Conservation (phyloP, 2,797 vertebrate genomes). For the Neopelma chrysocephalum region DNA sequence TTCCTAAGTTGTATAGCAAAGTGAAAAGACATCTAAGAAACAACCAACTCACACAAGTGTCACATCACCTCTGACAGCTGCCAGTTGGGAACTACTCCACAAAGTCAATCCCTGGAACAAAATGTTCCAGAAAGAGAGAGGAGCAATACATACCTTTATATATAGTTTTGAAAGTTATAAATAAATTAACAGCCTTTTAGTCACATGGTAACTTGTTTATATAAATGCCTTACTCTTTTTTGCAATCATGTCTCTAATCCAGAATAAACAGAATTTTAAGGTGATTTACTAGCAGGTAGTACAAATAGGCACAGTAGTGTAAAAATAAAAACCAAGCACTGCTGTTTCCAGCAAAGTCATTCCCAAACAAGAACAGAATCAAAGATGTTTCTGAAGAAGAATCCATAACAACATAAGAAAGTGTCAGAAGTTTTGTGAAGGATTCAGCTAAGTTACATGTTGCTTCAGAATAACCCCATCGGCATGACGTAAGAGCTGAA, state of each 20-base stretch:
- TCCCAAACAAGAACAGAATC: neutral
- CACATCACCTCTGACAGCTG: neutral
- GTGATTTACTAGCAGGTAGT: neutral
- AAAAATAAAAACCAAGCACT: neutral
- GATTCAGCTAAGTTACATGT: neutral
- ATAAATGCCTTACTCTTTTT: neutral
- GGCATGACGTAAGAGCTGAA: neutral
- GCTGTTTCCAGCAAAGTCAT: neutral
- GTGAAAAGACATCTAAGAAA: neutral
- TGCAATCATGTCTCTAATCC: neutral
- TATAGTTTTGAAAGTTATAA: conserved; percentile 25
- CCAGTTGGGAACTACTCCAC: neutral
- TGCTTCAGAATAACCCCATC: neutral
- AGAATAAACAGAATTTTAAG: neutral
- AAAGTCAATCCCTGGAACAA: conserved; percentile 1
- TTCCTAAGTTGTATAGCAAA: neutral
- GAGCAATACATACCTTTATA: neutral
- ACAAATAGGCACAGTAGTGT: neutral
- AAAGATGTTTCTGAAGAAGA: neutral
- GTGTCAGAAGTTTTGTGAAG: neutral
- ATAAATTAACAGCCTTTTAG: neutral
- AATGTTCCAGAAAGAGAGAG: conserved; percentile 13
- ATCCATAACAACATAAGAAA: neutral
- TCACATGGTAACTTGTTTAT: neutral
- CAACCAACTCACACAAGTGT: neutral